Percentiles rank a stretch among this genome's conserved stretches.
phyloP scores from a whole-genome alignment of 2,797 vertebrate species.

The Macropus fuliginosus region DNA sequence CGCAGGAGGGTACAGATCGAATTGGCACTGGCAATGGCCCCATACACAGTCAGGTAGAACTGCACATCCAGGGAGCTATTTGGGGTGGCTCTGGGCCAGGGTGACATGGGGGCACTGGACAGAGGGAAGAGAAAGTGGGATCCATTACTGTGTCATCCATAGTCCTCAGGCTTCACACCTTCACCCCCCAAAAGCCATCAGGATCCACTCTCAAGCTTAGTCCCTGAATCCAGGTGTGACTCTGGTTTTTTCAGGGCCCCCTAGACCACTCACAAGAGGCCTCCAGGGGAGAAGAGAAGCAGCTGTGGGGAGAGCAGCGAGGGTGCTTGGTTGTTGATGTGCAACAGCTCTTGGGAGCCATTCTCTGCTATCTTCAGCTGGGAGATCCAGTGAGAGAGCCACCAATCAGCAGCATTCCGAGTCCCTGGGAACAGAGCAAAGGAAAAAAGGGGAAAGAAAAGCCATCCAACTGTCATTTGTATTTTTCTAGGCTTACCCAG shows the following conservation, averaged over 20 bases:
- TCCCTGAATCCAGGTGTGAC: not conserved
- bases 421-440: conserved; percentile 59
- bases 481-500: not conserved
- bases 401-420: conserved; percentile 95
- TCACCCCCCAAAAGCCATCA: not conserved
- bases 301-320: conserved; percentile 79
- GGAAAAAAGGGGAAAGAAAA: not conserved
- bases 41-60: conserved; percentile 93
- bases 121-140: conserved; percentile 51
- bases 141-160: conserved; percentile 45
- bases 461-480: conserved; percentile 8
- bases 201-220: not conserved
- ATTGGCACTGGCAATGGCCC: conserved; percentile 90
- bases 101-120: conserved; percentile 80
- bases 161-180: not conserved
- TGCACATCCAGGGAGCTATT: conserved; percentile 87
- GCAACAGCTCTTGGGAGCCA: conserved; percentile 81
- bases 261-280: conserved; percentile 86
- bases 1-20: conserved; percentile 92
- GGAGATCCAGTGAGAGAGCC: conserved; percentile 96
- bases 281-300: conserved; percentile 87
- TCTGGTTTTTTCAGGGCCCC: not conserved
- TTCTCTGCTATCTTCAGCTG: conserved; percentile 80
- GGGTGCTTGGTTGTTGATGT: conserved; percentile 63
- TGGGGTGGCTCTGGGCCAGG: conserved; percentile 60